phyloP scores from a whole-genome alignment of 1,140 invertebrate genomes.

The Lordiphosa stackelbergi region DNA sequence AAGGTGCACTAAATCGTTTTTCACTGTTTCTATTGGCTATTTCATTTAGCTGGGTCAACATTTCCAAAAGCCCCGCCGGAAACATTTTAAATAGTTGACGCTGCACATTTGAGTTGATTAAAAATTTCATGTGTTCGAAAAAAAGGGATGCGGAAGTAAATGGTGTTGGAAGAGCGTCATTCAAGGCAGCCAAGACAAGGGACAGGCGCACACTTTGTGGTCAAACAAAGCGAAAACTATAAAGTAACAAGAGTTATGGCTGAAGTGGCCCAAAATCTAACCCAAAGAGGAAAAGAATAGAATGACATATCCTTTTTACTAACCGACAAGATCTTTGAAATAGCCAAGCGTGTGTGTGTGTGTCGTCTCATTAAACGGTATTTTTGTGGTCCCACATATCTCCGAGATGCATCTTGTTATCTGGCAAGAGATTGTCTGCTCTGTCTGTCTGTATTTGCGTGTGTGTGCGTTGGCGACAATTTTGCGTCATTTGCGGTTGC shows the following conservation, averaged over 20 bases:
- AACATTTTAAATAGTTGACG: constrained; percentile 12
- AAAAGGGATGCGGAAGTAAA: constrained; percentile 34
- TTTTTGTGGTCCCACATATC: constrained; percentile 48
- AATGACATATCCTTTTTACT: constrained; percentile 42
- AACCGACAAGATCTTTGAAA: constrained; percentile 45
- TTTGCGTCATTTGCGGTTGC: constrained; percentile 55
- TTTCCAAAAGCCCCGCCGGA: too few relatives aligned
- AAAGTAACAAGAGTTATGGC: constrained; percentile 45
- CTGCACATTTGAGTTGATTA: constrained; percentile 12
- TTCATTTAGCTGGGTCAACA: too few relatives aligned
- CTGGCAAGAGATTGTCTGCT: constrained; percentile 28
- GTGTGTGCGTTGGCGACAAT: constrained; percentile 41
- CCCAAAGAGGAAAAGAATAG: constrained; percentile 22
- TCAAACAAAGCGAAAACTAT: constrained; percentile 38
- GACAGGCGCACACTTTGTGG: constrained; percentile 34
- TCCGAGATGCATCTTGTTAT: constrained; percentile 50
- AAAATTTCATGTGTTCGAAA: constrained; percentile 15
- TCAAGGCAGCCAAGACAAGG: constrained; percentile 14
- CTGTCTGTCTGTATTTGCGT: constrained; percentile 4
- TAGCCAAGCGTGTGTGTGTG: constrained; percentile 45
- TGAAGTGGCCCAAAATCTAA: constrained; percentile 13
- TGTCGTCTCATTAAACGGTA: constrained; percentile 58
- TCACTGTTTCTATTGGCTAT: too few relatives aligned
- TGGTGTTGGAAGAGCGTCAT: not conserved
- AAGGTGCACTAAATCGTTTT: too few relatives aligned